Conservation (phyloP, 1,140 invertebrate species). For the Ceratina australensis region DNA sequence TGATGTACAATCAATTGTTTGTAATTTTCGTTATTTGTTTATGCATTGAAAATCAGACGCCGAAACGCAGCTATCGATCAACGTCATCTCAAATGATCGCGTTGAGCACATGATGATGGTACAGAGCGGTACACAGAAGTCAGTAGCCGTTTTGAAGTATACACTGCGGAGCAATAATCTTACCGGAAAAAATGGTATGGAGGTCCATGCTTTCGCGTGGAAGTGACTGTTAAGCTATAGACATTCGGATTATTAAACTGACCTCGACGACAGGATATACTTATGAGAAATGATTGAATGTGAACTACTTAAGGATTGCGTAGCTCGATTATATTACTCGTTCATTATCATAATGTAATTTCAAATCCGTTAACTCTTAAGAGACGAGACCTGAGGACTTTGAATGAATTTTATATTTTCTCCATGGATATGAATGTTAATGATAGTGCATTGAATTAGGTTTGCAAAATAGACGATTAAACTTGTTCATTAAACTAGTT, state of each 20-base stretch:
- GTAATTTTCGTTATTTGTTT: slow-evolving; percentile 26
- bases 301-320: not conserved
- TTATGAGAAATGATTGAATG: slow-evolving; percentile 1
- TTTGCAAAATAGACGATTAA: no score
- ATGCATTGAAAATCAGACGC: slow-evolving; percentile 8
- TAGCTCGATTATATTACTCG: not conserved
- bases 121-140: not conserved
- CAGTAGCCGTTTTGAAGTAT: not conserved
- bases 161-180: slow-evolving; percentile 7
- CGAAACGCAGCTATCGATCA: slow-evolving; percentile 30
- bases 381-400: no score
- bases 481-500: no score
- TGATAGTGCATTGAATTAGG: no score
- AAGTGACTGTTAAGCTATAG: not conserved
- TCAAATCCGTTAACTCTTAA: no score
- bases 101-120: slow-evolving; percentile 9
- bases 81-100: slow-evolving; percentile 11
- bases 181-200: slow-evolving; percentile 4
- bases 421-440: no score
- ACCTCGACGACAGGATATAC: not conserved
- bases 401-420: no score
- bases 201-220: slow-evolving; percentile 1
- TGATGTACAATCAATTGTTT: slow-evolving; percentile 11
- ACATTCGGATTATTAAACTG: not conserved
- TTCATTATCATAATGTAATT: not conserved